phyloP scores from a whole-genome alignment of 2,113 vertebrate species.

The Petrocephalus microphthalmus region DNA sequence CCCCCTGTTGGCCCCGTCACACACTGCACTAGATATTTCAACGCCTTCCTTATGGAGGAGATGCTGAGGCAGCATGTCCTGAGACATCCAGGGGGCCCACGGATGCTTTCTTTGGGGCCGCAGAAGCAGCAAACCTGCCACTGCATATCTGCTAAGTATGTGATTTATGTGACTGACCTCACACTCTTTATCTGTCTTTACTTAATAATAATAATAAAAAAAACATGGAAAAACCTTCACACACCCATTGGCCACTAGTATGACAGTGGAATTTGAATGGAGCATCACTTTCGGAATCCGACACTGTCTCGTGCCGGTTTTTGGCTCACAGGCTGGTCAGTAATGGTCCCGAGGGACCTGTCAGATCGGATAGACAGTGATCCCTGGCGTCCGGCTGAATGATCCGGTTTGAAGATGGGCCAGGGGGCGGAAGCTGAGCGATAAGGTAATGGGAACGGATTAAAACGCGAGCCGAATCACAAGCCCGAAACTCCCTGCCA shows the following conservation, averaged over 20 bases:
- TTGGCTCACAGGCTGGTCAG: background rate
- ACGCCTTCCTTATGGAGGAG: background rate
- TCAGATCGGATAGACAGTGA: background rate
- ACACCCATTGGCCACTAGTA: background rate
- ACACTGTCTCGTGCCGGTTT: background rate
- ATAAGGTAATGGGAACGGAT: background rate
- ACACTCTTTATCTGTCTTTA: background rate
- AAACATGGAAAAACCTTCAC: background rate
- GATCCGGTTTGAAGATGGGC: background rate
- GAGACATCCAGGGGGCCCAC: background rate
- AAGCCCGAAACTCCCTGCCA: background rate
- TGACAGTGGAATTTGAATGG: background rate
- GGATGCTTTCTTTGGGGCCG: background rate
- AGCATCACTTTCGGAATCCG: background rate
- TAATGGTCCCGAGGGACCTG: background rate
- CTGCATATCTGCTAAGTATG: background rate
- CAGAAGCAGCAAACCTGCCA: background rate
- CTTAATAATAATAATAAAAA: too few relatives aligned
- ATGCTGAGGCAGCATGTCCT: background rate
- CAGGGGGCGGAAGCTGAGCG: background rate
- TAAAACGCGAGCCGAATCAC: background rate
- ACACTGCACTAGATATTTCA: background rate
- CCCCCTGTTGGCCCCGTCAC: background rate
- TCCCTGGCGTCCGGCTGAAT: background rate
- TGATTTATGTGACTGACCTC: background rate